Evolutionary conservation across 2,797 vertebrate species (phyloP).

Genomic region (Neoniphon sammara): DNA sequence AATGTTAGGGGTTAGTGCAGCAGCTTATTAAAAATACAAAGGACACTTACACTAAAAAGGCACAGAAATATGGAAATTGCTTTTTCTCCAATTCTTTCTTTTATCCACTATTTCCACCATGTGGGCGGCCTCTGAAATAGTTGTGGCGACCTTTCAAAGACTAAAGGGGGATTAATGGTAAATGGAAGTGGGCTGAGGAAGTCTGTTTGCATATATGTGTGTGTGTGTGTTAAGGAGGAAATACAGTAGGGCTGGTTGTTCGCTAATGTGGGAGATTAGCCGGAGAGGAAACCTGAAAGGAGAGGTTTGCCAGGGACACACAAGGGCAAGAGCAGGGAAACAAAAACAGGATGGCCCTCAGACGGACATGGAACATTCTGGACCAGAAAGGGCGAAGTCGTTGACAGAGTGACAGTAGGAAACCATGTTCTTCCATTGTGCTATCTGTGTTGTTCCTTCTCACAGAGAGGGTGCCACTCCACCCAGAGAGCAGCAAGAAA

Average conservation of each 20-base stretch:
- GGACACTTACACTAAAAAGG: constrained; percentile 50
- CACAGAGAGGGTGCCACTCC: constrained; percentile 12
- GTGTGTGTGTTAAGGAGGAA: constrained; percentile 47
- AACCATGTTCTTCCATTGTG: constrained; percentile 37
- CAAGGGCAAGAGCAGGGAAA: constrained; percentile 70
- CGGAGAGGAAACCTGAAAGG: constrained; percentile 69
- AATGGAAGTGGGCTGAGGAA: constrained; percentile 67
- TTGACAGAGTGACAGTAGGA: constrained; percentile 66
- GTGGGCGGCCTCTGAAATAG: constrained; percentile 72
- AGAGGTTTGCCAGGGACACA: constrained; percentile 67
- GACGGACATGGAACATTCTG: constrained; percentile 72
- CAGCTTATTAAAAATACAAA: constrained; percentile 57
- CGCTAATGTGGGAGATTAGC: constrained; percentile 59
- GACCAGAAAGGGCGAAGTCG: constrained; percentile 54
- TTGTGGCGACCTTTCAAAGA: constrained; percentile 69
- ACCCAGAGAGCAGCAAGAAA: constrained; percentile 27
- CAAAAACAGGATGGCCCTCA: constrained; percentile 79
- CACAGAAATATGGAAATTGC: constrained; percentile 62
- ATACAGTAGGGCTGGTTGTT: constrained; percentile 46
- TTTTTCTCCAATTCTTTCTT: constrained; percentile 38
- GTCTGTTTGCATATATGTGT: constrained; percentile 40
- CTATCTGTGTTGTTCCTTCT: constrained; percentile 54
- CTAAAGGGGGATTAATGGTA: constrained; percentile 58
- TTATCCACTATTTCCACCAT: constrained; percentile 53
- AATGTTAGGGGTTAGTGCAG: constrained; percentile 44